phyloP scores from a whole-genome alignment of 1,140 invertebrate species.

The Diorhabda carinulata region DNA sequence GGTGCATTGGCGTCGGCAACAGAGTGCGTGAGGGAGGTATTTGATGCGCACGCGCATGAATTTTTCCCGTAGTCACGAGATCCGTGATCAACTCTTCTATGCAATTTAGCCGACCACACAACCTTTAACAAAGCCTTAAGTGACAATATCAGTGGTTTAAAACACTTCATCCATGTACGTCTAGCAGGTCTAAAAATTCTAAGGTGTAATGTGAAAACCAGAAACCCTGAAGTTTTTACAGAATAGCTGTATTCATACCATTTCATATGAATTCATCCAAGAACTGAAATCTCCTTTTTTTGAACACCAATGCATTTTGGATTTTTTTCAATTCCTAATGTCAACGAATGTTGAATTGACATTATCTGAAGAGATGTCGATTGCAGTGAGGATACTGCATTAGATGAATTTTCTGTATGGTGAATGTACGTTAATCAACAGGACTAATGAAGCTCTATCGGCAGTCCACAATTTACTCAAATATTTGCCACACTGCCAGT shows the following conservation, averaged over 20 bases:
- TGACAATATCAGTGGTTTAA: too few relatives aligned
- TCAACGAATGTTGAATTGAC: not conserved
- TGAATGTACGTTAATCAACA: not conserved
- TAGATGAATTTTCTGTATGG: not conserved
- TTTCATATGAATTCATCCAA: not conserved
- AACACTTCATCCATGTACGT: too few relatives aligned
- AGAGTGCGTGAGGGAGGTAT: too few relatives aligned
- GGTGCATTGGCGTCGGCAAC: too few relatives aligned
- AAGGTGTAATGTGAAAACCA: slow-evolving; percentile 3
- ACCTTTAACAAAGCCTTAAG: too few relatives aligned
- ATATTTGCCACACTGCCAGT: not conserved
- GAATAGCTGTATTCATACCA: not conserved
- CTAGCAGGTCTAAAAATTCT: not conserved
- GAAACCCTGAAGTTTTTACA: not conserved
- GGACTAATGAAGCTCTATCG: not conserved
- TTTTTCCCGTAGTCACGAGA: too few relatives aligned
- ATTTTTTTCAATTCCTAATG: not conserved
- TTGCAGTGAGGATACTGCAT: not conserved
- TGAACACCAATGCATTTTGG: not conserved
- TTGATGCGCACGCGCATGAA: too few relatives aligned
- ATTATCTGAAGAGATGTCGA: not conserved
- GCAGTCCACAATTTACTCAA: not conserved
- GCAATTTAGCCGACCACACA: too few relatives aligned
- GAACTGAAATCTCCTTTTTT: not conserved
- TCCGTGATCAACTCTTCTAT: too few relatives aligned